Conservation (phyloP, 2,113 vertebrate genomes). For the Albula glossodonta region DNA sequence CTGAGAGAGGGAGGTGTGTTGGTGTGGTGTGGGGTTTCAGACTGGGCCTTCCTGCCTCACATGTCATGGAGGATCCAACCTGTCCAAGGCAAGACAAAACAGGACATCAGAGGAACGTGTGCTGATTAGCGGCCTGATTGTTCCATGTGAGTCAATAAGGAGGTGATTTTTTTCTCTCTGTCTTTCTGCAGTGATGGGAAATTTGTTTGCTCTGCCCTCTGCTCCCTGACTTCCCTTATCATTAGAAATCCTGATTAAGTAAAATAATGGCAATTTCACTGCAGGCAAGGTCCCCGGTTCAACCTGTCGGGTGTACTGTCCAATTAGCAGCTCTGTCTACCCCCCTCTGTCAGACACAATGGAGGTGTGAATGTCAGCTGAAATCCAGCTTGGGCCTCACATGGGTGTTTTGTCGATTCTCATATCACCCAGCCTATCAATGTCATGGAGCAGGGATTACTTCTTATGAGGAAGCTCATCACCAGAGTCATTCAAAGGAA, state of each 20-base stretch:
- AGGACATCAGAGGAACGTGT: neutral
- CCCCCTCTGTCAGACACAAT: no score
- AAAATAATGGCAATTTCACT: slow-evolving; percentile 68
- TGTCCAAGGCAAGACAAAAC: neutral
- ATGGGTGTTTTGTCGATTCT: no score
- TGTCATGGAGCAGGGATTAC: neutral
- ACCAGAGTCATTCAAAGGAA: neutral
- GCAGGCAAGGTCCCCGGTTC: slow-evolving; percentile 52
- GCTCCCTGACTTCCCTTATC: slow-evolving; percentile 33
- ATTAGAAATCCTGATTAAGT: slow-evolving; percentile 56
- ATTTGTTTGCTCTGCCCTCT: slow-evolving; percentile 38
- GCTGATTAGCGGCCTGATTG: neutral
- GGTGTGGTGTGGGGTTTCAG: no score
- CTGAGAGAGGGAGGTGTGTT: no score
- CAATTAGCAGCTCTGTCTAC: slow-evolving; percentile 66
- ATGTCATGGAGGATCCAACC: neutral
- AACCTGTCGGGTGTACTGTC: slow-evolving; percentile 64
- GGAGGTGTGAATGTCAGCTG: no score
- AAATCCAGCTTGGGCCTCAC: no score
- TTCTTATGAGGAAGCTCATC: neutral
- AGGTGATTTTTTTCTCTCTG: neutral
- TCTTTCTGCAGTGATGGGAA: neutral
- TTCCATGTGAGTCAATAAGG: neutral
- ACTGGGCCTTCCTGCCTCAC: neutral
- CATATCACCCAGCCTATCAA: neutral